Evolutionary conservation across 2,888 invertebrate species (phyloP), one percentile per base, ranked within the genome.

Genomic region (Gastrophysa polygoni): DNA sequence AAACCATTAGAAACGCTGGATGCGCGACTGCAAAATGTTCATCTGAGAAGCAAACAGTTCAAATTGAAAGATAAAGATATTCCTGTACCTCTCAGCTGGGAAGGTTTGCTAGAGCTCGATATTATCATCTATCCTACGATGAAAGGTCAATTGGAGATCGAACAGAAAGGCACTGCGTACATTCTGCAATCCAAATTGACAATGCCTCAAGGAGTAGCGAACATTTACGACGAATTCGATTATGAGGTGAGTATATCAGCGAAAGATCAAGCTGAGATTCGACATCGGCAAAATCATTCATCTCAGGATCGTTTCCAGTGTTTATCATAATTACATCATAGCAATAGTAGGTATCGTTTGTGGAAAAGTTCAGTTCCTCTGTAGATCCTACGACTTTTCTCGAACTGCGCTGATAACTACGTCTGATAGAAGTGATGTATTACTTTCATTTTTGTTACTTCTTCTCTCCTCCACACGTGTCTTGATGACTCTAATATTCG

Each of bases 81-180:
- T 61, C 82, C 83, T 54, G 83, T 85, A 57, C 83, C 84, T 51
- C 77, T 86, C 62, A 83, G 82, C 70, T 86, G 85, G 85, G 79
- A 80, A 68, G 87, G 87, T 10, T 78, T 83, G 46, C 80, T 87
- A 55, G 84, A 87, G 78, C 63, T 88, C 57, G 86, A 88, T 73
- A 81, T 85, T 2, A 72, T 87, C 4, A 76, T 84, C 32, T 87
- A 86, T 80, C 86, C 87, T 1, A 86, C 87, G 6, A 83, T 88
- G 56, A 82, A 82, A 55, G 86, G 85, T 28, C 81, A 82, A 32
- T 75, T 86, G 16, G 86, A 85, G 75, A 81, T 87, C 65, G 85
- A 85, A 68, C 84, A 86, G 73, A 81, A 83, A 71, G 83, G 82
- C 48, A 81, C 83, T 43, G 92, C 92, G 46, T 86, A 83, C 72